Evolutionary conservation across 2,888 invertebrate genomes (phyloP).

Genomic region (Hylaea fasciaria): DNA sequence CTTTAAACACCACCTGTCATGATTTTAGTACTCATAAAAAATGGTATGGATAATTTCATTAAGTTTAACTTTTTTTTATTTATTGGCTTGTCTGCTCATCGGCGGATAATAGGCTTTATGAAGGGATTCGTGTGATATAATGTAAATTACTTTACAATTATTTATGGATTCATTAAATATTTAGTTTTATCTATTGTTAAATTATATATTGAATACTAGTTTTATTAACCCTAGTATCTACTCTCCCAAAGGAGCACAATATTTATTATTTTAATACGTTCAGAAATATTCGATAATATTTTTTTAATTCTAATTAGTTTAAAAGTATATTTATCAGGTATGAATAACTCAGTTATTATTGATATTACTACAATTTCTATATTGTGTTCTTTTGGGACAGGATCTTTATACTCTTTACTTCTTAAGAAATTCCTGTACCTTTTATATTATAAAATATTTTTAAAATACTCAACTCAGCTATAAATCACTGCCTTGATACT

Average conservation of each 20-base stretch:
- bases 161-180: slow-evolving; percentile 59
- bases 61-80: slow-evolving; percentile 54
- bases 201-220: slow-evolving; percentile 54
- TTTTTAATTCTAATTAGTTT: not conserved
- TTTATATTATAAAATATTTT: slow-evolving; percentile 43
- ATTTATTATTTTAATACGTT: too few relatives aligned
- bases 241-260: slow-evolving; percentile 75
- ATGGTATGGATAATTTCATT: slow-evolving; percentile 32
- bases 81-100: slow-evolving; percentile 61
- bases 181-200: slow-evolving; percentile 61
- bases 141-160: slow-evolving; percentile 72
- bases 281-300: not conserved
- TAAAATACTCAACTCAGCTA: slow-evolving; percentile 73
- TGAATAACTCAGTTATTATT: too few relatives aligned
- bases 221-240: slow-evolving; percentile 43
- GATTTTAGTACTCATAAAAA: not conserved
- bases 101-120: slow-evolving; percentile 53
- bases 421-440: slow-evolving; percentile 49
- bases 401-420: slow-evolving; percentile 48
- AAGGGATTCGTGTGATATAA: slow-evolving; percentile 77
- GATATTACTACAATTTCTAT: not conserved
- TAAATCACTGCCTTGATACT: slow-evolving; percentile 62
- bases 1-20: slow-evolving; percentile 49
- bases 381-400: slow-evolving; percentile 75
- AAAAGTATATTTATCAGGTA: not conserved